phyloP scores from a whole-genome alignment of 2,113 vertebrate species.

The Strigops habroptila region DNA sequence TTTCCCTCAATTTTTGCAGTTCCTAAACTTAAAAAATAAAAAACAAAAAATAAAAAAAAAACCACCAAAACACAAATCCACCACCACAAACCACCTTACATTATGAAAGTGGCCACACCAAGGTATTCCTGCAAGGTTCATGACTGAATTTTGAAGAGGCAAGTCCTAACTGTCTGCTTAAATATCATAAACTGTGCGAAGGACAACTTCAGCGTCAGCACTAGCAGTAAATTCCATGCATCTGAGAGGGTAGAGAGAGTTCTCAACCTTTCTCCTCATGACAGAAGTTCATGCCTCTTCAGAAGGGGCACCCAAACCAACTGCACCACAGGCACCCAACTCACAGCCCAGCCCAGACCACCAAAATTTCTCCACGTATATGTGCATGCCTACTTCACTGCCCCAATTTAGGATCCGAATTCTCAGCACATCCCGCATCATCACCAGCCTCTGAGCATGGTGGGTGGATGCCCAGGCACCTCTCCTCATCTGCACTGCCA shows the following conservation, averaged over 20 bases:
- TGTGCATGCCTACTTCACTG: not conserved
- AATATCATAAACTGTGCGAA: not conserved
- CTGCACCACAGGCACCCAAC: rapidly evolving
- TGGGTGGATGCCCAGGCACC: not conserved
- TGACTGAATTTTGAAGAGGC: not conserved
- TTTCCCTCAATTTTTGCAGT: not conserved
- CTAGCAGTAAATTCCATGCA: not conserved
- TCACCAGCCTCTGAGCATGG: not conserved
- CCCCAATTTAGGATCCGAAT: not conserved
- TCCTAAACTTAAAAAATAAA: not conserved
- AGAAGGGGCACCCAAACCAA: not conserved
- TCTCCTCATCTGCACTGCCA: not conserved
- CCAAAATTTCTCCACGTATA: not conserved
- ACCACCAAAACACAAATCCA: not conserved
- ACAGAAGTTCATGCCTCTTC: not conserved
- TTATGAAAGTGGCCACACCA: not conserved
- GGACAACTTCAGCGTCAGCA: not conserved
- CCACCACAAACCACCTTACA: not conserved
- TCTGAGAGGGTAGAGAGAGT: not conserved
- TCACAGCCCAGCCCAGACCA: not conserved
- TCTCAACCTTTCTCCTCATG: not conserved
- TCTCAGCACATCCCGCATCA: not conserved
- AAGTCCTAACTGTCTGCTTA: not conserved
- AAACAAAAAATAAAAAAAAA: not conserved
- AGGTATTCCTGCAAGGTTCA: not conserved